phyloP scores from a whole-genome alignment of 2,113 vertebrate genomes.

The Ellobius talpinus region DNA sequence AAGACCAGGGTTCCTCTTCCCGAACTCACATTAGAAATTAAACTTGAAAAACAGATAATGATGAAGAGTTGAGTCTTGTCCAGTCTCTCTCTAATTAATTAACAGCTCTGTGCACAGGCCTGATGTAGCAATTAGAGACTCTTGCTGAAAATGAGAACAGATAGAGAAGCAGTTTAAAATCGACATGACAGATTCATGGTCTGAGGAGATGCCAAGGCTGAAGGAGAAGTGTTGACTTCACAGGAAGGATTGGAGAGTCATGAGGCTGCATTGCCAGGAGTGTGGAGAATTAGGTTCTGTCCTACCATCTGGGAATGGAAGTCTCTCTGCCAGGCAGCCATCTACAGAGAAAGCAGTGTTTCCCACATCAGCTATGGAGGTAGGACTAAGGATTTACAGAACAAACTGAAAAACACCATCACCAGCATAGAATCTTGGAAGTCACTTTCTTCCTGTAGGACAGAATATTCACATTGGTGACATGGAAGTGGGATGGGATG shows the following conservation, averaged over 20 bases:
- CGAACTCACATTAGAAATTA: slow-evolving; percentile 29
- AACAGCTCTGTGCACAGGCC: not conserved
- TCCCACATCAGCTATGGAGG: not conserved
- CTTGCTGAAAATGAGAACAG: slow-evolving; percentile 30
- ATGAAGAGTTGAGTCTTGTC: slow-evolving; percentile 46
- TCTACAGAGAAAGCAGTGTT: not conserved
- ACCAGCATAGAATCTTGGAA: not conserved
- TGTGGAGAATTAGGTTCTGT: not conserved
- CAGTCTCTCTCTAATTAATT: slow-evolving; percentile 27
- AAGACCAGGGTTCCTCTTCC: not conserved
- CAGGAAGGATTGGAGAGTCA: not conserved
- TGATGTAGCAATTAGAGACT: slow-evolving; percentile 16
- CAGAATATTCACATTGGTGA: not conserved
- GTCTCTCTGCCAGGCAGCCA: not conserved
- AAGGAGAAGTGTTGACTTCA: not conserved
- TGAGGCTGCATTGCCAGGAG: not conserved
- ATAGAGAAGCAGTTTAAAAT: not conserved
- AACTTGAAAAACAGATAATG: slow-evolving; percentile 12
- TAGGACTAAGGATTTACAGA: not conserved
- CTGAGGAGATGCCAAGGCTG: not conserved
- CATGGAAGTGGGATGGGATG: not conserved
- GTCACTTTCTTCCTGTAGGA: not conserved
- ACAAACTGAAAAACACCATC: not conserved
- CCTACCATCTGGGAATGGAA: not conserved
- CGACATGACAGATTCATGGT: not conserved